These are phyloP conservation scores for Esox lucius DNA, from an alignment of 2,797 vertebrate genomes.

Conservation along the genomic window DNA sequence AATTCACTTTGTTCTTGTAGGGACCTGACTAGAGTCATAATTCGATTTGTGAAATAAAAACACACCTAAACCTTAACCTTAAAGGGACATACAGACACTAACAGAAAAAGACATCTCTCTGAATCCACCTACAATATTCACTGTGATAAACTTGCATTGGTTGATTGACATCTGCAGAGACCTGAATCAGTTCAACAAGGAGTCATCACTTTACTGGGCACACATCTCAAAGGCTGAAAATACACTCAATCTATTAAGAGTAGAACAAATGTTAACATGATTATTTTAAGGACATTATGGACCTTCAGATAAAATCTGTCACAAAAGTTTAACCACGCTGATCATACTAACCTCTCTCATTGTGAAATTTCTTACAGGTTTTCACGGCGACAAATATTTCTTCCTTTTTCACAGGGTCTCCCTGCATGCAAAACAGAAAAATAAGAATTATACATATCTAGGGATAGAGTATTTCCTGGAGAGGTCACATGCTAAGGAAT, in stretches of 20 bases:
- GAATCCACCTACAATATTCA: too few species aligned
- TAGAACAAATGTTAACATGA: slow-evolving; percentile 21
- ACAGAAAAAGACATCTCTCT: too few species aligned
- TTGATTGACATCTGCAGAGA: neutral
- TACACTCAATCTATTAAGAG: slow-evolving; percentile 40
- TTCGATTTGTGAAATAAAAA: too few species aligned
- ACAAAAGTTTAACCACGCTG: neutral
- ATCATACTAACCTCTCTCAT: slow-evolving; percentile 87
- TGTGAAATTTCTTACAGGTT: slow-evolving; percentile 94
- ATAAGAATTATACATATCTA: slow-evolving; percentile 11
- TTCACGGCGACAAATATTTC: slow-evolving; percentile 95
- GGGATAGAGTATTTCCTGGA: neutral
- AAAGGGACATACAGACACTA: too few species aligned
- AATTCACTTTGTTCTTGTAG: too few species aligned
- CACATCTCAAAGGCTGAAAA: slow-evolving; percentile 24
- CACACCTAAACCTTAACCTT: neutral
- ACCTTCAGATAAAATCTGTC: neutral
- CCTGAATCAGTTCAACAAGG: neutral
- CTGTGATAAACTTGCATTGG: neutral
- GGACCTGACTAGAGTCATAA: too few species aligned
- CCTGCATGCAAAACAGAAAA: slow-evolving; percentile 68
- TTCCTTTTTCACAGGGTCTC: slow-evolving; percentile 81
- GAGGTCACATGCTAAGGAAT: slow-evolving; percentile 14
- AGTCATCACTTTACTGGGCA: slow-evolving; percentile 19
- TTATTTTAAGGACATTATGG: slow-evolving; percentile 16